Conservation (phyloP, 2,113 vertebrate genomes). For the Odocoileus hemionus region DNA sequence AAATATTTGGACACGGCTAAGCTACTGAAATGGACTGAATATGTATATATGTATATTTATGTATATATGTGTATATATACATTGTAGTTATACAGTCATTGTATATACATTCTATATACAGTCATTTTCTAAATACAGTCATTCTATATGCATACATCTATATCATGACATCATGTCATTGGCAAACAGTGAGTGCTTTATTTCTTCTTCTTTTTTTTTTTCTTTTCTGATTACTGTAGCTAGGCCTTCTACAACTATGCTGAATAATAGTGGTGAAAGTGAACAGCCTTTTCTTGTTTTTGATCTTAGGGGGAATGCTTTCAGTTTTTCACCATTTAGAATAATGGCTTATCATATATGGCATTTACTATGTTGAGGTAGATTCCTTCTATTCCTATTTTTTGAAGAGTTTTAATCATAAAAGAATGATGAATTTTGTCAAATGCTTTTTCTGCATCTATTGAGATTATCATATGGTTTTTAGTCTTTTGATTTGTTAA, state of each 20-base stretch:
- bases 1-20: no score
- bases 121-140: background rate
- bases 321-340: background rate
- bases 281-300: background rate
- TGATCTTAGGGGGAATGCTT: background rate
- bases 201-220: background rate
- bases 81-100: background rate
- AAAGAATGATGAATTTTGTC: background rate
- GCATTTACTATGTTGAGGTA: background rate
- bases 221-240: background rate
- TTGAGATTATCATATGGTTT: background rate
- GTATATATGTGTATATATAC: background rate
- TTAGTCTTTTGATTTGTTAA: background rate
- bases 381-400: background rate
- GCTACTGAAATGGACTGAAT: no score
- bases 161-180: background rate
- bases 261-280: background rate
- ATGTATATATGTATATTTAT: no score
- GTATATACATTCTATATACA: background rate
- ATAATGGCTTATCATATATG: background rate
- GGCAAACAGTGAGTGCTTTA: background rate
- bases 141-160: background rate
- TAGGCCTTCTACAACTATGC: background rate
- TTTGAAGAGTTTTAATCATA: background rate
- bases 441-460: background rate